These are phyloP conservation scores for Pseudorasbora parva DNA, from an alignment of 2,113 vertebrate species.

Conservation along the genomic window DNA sequence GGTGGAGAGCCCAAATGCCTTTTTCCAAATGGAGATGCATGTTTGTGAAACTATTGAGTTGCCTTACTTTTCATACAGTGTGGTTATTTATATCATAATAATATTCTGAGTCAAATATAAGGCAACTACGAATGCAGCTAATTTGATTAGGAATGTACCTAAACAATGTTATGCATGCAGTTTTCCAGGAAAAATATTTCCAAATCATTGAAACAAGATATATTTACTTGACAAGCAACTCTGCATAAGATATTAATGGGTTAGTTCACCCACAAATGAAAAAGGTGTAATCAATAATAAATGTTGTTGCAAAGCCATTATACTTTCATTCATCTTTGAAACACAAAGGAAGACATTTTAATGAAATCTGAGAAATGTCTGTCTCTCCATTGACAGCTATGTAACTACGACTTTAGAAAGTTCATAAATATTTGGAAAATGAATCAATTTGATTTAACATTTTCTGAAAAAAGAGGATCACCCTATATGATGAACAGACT, in stretches of 20 bases:
- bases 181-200: not conserved
- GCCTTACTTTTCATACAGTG: not conserved
- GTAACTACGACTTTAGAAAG: too few species aligned
- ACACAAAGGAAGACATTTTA: too few species aligned
- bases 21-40: constrained; percentile 22
- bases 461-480: too few species aligned
- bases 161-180: not conserved
- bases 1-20: constrained; percentile 6
- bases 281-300: too few species aligned
- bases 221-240: not conserved
- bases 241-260: not conserved
- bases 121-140: not conserved
- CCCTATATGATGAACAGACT: too few species aligned
- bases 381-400: too few species aligned
- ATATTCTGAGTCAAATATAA: not conserved
- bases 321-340: too few species aligned
- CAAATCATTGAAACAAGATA: not conserved
- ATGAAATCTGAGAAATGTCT: too few species aligned
- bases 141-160: not conserved
- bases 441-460: too few species aligned
- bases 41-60: constrained; percentile 14
- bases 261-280: too few species aligned
- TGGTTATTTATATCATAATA: not conserved
- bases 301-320: too few species aligned
- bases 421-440: too few species aligned